phyloP scores from a whole-genome alignment of 1,140 invertebrate species.

The Drosophila auraria region DNA sequence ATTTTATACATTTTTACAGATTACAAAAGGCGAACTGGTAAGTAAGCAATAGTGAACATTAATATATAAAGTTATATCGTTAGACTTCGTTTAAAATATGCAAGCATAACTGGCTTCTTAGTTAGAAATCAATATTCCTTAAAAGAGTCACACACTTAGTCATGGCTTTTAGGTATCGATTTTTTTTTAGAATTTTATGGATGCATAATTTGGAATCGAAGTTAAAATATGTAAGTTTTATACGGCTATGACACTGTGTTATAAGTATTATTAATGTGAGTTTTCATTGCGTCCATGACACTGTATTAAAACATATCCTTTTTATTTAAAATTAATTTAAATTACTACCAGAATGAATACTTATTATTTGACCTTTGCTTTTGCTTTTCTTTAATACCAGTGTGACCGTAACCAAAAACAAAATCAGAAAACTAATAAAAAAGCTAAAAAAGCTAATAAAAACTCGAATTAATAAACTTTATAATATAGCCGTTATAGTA shows the following conservation, averaged over 20 bases:
- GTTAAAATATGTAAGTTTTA: not conserved
- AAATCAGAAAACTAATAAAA: too few species aligned
- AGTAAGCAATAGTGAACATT: not conserved
- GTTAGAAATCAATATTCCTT: not conserved
- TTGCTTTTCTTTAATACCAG: too few species aligned
- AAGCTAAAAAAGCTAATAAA: too few species aligned
- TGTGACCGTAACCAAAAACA: too few species aligned
- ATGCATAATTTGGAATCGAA: not conserved
- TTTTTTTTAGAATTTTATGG: too few species aligned
- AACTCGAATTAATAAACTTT: too few species aligned
- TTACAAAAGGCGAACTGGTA: constrained; percentile 25
- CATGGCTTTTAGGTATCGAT: not conserved
- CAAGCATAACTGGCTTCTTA: constrained; percentile 31
- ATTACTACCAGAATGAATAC: too few species aligned
- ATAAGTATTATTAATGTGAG: too few species aligned
- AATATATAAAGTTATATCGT: not conserved
- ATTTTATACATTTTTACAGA: constrained; percentile 13
- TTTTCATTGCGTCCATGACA: not conserved
- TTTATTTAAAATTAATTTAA: too few species aligned
- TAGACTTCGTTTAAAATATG: not conserved
- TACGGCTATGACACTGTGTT: not conserved
- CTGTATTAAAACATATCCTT: not conserved
- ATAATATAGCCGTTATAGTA: too few species aligned
- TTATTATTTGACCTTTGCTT: too few species aligned
- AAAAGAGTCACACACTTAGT: not conserved